Conservation (phyloP, 2,888 invertebrate species). For the Tetropium fuscum region DNA sequence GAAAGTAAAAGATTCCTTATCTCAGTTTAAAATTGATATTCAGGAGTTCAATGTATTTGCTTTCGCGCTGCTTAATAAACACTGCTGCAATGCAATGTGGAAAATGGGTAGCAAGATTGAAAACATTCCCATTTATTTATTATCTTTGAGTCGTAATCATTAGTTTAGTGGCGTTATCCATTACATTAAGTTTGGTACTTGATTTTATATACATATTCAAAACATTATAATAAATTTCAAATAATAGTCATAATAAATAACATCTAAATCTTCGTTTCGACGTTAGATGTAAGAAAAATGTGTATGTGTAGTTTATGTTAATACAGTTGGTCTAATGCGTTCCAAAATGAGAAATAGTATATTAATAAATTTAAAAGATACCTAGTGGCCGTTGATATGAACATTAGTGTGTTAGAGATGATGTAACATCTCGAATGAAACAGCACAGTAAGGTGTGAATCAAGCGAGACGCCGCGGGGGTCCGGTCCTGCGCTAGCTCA, state of each 20-base stretch:
- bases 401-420: conserved; percentile 30
- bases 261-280: conserved; percentile 24
- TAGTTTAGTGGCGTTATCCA: no score
- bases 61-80: no score
- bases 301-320: conserved; percentile 26
- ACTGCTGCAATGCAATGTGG: no score
- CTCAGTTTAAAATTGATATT: no score
- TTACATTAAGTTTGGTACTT: no score
- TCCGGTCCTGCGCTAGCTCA: conserved; percentile 55
- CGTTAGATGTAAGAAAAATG: conserved; percentile 21
- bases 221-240: conserved; percentile 17
- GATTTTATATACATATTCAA: no score
- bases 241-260: conserved; percentile 2
- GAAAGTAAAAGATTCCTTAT: no score
- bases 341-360: conserved; percentile 33
- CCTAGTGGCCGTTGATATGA: conserved; percentile 28
- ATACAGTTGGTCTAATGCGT: conserved; percentile 9
- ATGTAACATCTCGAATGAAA: conserved; percentile 30
- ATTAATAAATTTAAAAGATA: conserved; percentile 39
- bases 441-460: conserved; percentile 51
- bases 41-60: no score
- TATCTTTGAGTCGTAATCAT: no score
- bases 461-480: conserved; percentile 49
- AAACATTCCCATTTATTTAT: no score
- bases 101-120: no score